Percentiles rank a stretch among this genome's conserved stretches.
Conservation (phyloP, 2,113 vertebrate species). For the Pseudorhombus dupliciocellatus region DNA sequence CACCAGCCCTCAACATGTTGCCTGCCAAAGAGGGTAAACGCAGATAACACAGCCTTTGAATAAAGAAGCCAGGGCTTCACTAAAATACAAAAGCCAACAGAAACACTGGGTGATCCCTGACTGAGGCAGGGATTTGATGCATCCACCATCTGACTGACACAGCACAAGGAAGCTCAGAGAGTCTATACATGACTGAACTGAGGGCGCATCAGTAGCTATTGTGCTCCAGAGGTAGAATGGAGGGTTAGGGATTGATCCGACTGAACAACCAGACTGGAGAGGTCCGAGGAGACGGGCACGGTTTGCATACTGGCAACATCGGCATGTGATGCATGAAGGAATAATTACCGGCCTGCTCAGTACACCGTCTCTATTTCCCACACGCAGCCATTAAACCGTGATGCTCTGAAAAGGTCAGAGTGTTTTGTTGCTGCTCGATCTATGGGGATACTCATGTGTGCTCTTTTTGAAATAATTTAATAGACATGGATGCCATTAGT, state of each 20-base stretch:
- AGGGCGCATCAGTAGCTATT: not conserved
- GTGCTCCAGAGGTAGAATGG: not conserved
- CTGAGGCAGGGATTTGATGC: no score
- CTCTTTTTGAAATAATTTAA: slow-evolving; percentile 52
- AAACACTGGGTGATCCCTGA: no score
- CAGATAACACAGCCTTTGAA: slow-evolving; percentile 10
- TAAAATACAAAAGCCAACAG: no score
- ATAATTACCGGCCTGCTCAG: slow-evolving; percentile 19
- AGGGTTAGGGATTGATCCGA: not conserved
- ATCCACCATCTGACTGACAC: no score
- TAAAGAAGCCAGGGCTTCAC: no score
- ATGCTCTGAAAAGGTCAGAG: slow-evolving; percentile 65
- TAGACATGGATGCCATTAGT: slow-evolving; percentile 57
- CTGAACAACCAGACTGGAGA: not conserved
- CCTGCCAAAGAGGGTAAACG: slow-evolving; percentile 11
- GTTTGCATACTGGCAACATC: not conserved
- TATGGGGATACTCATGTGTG: slow-evolving; percentile 22
- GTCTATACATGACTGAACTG: no score
- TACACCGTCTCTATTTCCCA: slow-evolving; percentile 18
- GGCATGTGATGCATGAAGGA: slow-evolving; percentile 17
- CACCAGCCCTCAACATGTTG: not conserved
- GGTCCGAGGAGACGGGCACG: not conserved
- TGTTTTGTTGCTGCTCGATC: slow-evolving; percentile 32
- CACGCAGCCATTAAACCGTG: slow-evolving; percentile 37
- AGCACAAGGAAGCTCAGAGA: no score